Evolutionary conservation across 2,113 vertebrate species (phyloP).

Genomic region (Cranoglanis bouderius): DNA sequence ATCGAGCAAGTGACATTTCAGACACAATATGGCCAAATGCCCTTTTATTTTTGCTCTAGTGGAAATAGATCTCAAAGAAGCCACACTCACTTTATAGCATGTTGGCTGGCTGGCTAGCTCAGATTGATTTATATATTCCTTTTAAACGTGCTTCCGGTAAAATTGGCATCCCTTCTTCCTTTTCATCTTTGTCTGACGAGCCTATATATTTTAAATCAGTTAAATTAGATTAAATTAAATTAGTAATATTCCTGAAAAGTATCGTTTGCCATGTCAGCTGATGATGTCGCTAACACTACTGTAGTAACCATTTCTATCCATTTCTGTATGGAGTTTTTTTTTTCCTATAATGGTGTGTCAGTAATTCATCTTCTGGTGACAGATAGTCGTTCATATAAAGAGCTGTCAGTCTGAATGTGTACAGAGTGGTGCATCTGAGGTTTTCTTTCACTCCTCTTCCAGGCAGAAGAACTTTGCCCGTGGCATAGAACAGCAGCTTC

Average conservation of each 20-base stretch:
- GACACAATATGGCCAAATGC: background rate
- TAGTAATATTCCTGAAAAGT: background rate
- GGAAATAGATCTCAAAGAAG: background rate
- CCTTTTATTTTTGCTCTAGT: background rate
- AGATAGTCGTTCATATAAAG: conserved; percentile 5
- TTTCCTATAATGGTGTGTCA: conserved; percentile 48
- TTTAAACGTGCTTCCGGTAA: too few relatives aligned
- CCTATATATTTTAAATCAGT: too few relatives aligned
- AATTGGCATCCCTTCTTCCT: too few relatives aligned
- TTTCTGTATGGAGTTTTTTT: too few relatives aligned
- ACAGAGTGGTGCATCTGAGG: conserved; percentile 12
- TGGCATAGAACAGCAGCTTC: conserved; percentile 95
- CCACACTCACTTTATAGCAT: background rate
- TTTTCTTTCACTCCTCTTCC: conserved; percentile 51
- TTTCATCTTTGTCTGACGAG: background rate
- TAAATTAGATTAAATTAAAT: too few relatives aligned
- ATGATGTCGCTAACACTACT: background rate
- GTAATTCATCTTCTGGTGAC: conserved; percentile 28
- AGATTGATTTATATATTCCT: background rate
- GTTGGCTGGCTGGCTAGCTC: background rate
- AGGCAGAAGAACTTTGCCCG: conserved; percentile 97
- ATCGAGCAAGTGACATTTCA: background rate
- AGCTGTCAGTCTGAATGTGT: conserved; percentile 14
- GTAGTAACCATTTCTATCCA: background rate
- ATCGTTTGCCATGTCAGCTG: background rate